phyloP scores from a whole-genome alignment of 92 coral and sea anemone genomes.

The Epizoanthus rinbou region DNA sequence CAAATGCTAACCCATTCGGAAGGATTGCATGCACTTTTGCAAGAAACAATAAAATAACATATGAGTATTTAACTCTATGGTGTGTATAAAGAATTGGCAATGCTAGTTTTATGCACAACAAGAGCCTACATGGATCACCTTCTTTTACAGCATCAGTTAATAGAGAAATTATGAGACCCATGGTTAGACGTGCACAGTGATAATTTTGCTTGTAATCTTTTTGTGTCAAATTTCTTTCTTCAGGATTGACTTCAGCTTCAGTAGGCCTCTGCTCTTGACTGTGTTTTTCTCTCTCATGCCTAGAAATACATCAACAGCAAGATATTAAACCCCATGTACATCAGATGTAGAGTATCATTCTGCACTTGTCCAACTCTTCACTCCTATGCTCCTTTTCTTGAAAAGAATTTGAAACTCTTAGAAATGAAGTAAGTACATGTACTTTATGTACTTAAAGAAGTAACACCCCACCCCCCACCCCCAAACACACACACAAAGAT shows the following conservation, averaged over 20 bases:
- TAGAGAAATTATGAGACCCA: conserved; percentile 39
- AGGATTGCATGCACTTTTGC: conserved; percentile 53
- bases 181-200: conserved; percentile 40
- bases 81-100: conserved; percentile 37
- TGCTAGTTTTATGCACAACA: conserved; percentile 44
- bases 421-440: conserved; percentile 15
- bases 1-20: conserved; percentile 46
- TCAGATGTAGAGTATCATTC: conserved; percentile 8
- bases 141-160: conserved; percentile 47
- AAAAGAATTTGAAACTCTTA: conserved; percentile 2
- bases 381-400: conserved; percentile 11
- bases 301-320: conserved; percentile 22
- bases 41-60: conserved; percentile 46
- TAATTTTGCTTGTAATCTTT: conserved; percentile 43
- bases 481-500: conserved; percentile 10
- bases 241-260: conserved; percentile 20
- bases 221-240: conserved; percentile 22
- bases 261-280: conserved; percentile 25
- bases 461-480: not conserved
- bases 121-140: conserved; percentile 51
- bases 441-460: conserved; percentile 15
- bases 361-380: conserved; percentile 16
- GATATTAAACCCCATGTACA: conserved; percentile 14
- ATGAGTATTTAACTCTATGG: conserved; percentile 49
- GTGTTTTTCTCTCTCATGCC: conserved; percentile 53